phyloP scores from a whole-genome alignment of 2,113 vertebrate genomes.

The Dolichallabes microphthalmus region DNA sequence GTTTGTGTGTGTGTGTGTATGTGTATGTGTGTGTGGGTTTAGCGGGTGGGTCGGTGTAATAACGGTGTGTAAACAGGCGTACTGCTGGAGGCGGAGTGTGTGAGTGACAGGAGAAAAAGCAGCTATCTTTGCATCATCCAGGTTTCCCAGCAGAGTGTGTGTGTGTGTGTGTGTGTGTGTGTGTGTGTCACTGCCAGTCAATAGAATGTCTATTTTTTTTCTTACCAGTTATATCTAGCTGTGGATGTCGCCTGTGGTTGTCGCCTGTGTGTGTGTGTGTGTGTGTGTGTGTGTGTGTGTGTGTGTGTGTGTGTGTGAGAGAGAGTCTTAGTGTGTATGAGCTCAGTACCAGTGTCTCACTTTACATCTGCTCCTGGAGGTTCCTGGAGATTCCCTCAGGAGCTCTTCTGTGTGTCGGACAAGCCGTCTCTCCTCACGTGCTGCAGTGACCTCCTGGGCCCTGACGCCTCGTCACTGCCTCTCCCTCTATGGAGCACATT shows the following conservation, averaged over 20 bases:
- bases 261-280: not conserved
- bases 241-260: not conserved
- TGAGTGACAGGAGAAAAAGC: conserved; percentile 37
- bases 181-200: conserved; percentile 29
- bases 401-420: no score
- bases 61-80: conserved; percentile 20
- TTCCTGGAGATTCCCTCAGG: no score
- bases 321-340: not conserved
- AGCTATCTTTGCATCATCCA: conserved; percentile 27
- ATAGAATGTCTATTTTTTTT: conserved; percentile 19
- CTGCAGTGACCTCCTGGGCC: no score
- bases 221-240: conserved; percentile 24
- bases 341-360: not conserved
- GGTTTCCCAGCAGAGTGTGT: conserved; percentile 25
- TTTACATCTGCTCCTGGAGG: not conserved
- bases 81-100: conserved; percentile 28
- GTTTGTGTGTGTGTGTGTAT: not conserved
- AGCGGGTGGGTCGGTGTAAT: conserved; percentile 3
- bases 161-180: conserved; percentile 23
- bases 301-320: conserved; percentile 5
- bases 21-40: conserved; percentile 22
- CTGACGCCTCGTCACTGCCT: no score
- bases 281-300: conserved; percentile 6
- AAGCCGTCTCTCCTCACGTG: no score
- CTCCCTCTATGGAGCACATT: no score